Base-by-base conservation (phyloP, 2,888 invertebrate species). In the Apotomis betuletana region DNA sequence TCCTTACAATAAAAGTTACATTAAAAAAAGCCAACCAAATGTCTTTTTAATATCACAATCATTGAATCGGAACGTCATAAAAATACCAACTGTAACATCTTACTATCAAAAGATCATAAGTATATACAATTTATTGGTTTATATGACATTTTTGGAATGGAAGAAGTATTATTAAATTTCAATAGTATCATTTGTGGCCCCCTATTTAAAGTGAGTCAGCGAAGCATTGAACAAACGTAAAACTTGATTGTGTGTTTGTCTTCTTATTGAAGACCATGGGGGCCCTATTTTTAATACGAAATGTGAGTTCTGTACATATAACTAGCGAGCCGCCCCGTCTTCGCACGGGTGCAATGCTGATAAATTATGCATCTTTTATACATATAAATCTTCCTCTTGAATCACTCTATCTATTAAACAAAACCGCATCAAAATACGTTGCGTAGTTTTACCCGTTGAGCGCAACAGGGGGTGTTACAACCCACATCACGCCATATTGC, bases 41-140 rank as follows among this genome's bases (percentile, higher is more conserved):
- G 61, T 62, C 76, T 59, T 60, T 61, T 59, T 59, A 54, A 54
- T 68, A 54, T 10, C 49, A 44, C 46, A 58, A 62, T 49, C 49
- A 49, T 51, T 62, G 36, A 51, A 51, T 6, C 61, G 6, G 49
- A 13, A 51, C 49, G 49, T 5, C 12, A 62, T 62, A 62, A 62
- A 51, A 62, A 62, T 51, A 62, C 13, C 44, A 60, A n/a, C 58
- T 12, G 3, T 3, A 46, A 15, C 60, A 44, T 36, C 27, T 49
- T 36, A 10, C 10, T 27, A 0, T 6, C 4, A 61, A 49, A 49
- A 61, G 3, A 36, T 49, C 15, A 12, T 49, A 61, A 3, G 10
- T n/a, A 27, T 27, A 15, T 36, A 10, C 27, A 15, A 10, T 3
- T 36, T 4, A 12, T 3, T 61, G 5, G 27, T 15, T 46, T 10